Evolutionary conservation across 2,888 invertebrate species (phyloP).

Genomic region (Drosophila kambysellisi): DNA sequence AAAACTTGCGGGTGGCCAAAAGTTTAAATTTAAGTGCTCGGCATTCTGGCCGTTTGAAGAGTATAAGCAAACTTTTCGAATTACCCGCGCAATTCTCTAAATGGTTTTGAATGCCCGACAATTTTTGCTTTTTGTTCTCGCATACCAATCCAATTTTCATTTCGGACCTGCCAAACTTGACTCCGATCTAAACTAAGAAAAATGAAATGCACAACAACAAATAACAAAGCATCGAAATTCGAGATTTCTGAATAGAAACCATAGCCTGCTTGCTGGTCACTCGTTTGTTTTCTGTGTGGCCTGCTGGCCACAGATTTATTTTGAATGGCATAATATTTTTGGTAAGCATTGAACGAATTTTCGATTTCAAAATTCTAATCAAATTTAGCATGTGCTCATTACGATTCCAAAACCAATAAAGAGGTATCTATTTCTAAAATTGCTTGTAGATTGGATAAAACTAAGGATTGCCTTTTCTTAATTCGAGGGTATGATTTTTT

Average conservation of each 20-base stretch:
- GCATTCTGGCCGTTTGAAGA: constrained; percentile 28
- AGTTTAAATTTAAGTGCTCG: constrained; percentile 74
- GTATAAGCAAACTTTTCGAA: constrained; percentile 47
- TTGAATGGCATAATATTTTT: background rate
- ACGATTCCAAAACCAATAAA: background rate
- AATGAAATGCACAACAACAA: constrained; percentile 41
- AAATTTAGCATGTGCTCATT: background rate
- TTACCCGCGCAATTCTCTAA: constrained; percentile 58
- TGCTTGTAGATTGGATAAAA: background rate
- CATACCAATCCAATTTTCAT: constrained; percentile 65
- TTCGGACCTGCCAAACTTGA: constrained; percentile 44
- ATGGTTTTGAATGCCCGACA: constrained; percentile 61
- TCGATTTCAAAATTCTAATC: background rate
- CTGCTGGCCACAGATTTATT: constrained; percentile 11
- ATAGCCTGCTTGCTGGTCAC: constrained; percentile 17
- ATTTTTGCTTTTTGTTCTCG: constrained; percentile 50
- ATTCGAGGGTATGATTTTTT: background rate
- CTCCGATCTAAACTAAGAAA: constrained; percentile 34
- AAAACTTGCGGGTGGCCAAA: constrained; percentile 32
- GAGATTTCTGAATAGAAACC: constrained; percentile 13
- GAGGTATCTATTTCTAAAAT: background rate
- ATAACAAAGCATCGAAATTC: constrained; percentile 27
- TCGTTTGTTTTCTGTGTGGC: constrained; percentile 26
- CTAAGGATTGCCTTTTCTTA: background rate
- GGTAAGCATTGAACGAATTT: background rate